phyloP scores from a whole-genome alignment of 2,113 vertebrate species.

The Sylvietta virens region DNA sequence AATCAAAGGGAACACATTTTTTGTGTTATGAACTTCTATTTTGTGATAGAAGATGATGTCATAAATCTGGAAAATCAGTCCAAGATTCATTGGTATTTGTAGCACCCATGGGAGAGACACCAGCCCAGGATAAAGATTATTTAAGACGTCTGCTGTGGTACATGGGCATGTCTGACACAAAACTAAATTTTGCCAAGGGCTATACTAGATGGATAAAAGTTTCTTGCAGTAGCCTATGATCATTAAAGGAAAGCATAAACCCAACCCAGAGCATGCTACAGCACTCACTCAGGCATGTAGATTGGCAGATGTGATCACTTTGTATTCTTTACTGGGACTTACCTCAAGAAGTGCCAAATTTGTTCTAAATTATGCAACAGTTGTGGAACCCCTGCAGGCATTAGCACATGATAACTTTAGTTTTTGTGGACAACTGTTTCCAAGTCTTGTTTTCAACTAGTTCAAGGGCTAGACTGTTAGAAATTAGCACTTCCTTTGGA shows the following conservation, averaged over 20 bases:
- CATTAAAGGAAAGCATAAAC: conserved; percentile 18
- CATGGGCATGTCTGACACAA: background rate
- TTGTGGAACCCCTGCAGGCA: conserved; percentile 40
- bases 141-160: background rate
- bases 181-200: background rate
- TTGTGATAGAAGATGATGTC: background rate
- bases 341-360: conserved; percentile 37
- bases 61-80: background rate
- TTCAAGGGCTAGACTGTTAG: conserved; percentile 18
- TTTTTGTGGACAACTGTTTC: conserved; percentile 3
- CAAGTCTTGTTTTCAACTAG: conserved; percentile 12
- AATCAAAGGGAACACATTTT: background rate
- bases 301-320: conserved; percentile 23
- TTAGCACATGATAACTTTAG: conserved; percentile 30
- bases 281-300: background rate
- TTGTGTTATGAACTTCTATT: background rate
- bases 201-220: background rate
- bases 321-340: conserved; percentile 21
- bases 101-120: background rate
- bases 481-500: conserved; percentile 4
- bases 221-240: background rate
- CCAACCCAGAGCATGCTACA: background rate
- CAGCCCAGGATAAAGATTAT: background rate
- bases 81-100: background rate
- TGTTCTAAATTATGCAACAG: conserved; percentile 37